Evolutionary conservation across 2,113 vertebrate genomes (phyloP), one percentile per base, ranked within the genome.

Genomic region (Pteruthius melanotis): DNA sequence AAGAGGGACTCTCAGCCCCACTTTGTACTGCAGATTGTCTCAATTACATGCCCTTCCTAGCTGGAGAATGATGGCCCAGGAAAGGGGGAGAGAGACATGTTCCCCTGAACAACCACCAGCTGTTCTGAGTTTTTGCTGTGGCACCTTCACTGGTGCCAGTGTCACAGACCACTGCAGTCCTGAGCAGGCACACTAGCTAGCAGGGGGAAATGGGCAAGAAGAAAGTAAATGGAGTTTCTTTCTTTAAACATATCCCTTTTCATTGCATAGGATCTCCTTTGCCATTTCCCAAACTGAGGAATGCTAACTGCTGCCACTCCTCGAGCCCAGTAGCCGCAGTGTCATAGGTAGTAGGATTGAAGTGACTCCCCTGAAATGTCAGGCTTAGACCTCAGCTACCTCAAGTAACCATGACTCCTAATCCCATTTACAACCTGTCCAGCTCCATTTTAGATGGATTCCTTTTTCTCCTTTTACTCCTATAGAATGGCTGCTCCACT

Each of bases 351-450:
- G 82, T 31, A 50, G 42, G 77, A 81, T 40, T 87, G 86, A 60
- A 87, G 60, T 50, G 28, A 22, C 47, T 83, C 50, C 66, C 47
- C 80, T 81, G 72, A 95, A 94, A 59, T 50, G 24, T 66, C 86
- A 93, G 60, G 33, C 30, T n/a, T 42, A 59, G 76, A 89, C 76
- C 69, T 92, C 52, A 54, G 52, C 60, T 75, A 66, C 60, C 30
- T 89, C 89, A 84, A 89, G 72, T 87, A 92, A 78, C 68, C 44
- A 35, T 81, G 83, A 90, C 35, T 83, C 76, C 24, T 90, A 94
- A 95, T 94, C 76, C 49, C 52, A 63, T 92, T 89, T 93, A 44
- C 30, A 83, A 63, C 60, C 45, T 39, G 24, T 66, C 72, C 80
- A 87, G 52, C 56, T 84, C 89, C 60, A 75, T 90, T 75, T 89